Base-by-base conservation (phyloP, 2,888 invertebrate species). In the Camponotus fellah region DNA sequence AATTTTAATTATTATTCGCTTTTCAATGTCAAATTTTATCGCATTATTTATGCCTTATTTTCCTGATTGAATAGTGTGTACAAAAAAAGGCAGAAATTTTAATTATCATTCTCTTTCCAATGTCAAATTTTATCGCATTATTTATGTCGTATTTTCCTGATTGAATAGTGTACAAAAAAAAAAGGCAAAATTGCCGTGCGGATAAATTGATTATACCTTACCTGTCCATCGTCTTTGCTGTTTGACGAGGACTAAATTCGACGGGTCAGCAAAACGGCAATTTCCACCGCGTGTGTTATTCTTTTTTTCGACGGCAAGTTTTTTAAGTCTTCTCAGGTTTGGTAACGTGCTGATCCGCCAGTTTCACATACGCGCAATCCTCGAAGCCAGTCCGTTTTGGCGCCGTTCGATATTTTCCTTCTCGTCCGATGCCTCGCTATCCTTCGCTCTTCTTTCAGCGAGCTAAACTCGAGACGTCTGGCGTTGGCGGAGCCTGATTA, bases 401-500 rank as follows among this genome's bases (percentile, higher is more conserved):
- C 62, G 85, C 66, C 82, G 26, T 26, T 26, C 26, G 26, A 26
- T 26, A 43, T 71, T 83, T 86, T 83, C 83, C 49, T 81, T 86
- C 83, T 81, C 82, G 77, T 53, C 79, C 74, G 75, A 74, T 69
- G 65, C 72, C 77, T 75, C 88, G 83, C 86, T 87, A 85, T 87
- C 84, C 84, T 82, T 62, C 82, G 84, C 62, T 82, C 82, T 85
- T 83, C 85, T 66, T 83, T 71, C 82, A 83, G 87, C 86, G 79
- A 89, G 86, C 90, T 91, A 89, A 92, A 90, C 92, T 92, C 91
- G 91, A 92, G 92, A 93, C 91, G 91, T 93, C 93, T 92, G 93
- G 91, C 90, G 91, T 88, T 91, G 91, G 91, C 91, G 91, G 92
- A 92, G 91, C 86, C 92, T 93, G 93, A 94, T 94, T 94, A 94